A percentile compares a stretch with the other conserved stretches of the same genome.
Evolutionary conservation across 1,140 invertebrate species (phyloP).

Genomic region (Mercenaria mercenaria): DNA sequence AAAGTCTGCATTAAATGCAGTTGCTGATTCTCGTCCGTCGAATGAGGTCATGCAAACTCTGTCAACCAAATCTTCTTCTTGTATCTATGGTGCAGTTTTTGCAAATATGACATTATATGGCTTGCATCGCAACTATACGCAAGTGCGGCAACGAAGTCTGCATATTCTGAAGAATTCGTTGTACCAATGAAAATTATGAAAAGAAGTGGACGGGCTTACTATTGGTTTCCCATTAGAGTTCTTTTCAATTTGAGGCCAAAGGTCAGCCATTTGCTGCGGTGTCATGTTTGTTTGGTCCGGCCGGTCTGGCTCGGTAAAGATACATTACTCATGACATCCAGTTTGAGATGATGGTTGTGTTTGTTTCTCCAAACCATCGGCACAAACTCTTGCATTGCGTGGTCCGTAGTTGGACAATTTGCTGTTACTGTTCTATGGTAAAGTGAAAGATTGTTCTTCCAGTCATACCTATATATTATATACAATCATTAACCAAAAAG

Average conservation of each 20-base stretch:
- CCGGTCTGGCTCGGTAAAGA: slow-evolving; percentile 26
- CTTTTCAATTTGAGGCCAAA: slow-evolving; percentile 30
- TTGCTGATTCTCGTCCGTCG: slow-evolving; percentile 35
- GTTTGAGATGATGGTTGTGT: no score
- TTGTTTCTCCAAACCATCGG: no score
- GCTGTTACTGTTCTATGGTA: no score
- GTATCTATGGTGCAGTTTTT: slow-evolving; percentile 62
- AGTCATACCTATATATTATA: no score
- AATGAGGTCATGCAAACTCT: slow-evolving; percentile 69
- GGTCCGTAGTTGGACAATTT: no score
- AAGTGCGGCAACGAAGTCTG: slow-evolving; percentile 71
- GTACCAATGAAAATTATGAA: slow-evolving; percentile 54
- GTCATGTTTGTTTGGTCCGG: slow-evolving; percentile 26
- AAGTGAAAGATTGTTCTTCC: no score
- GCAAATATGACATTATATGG: slow-evolving; percentile 66
- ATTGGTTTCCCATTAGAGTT: slow-evolving; percentile 1
- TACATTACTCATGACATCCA: no score
- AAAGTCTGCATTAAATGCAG: slow-evolving; percentile 67
- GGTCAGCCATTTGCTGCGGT: neutral
- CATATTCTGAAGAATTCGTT: slow-evolving; percentile 69
- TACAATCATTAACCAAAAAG: no score
- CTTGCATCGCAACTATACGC: slow-evolving; percentile 68
- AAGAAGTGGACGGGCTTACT: neutral
- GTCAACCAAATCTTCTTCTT: slow-evolving; percentile 72
- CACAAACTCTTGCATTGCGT: no score